Conservation (phyloP, 1,140 invertebrate genomes). For the Meloidogyne exigua region DNA sequence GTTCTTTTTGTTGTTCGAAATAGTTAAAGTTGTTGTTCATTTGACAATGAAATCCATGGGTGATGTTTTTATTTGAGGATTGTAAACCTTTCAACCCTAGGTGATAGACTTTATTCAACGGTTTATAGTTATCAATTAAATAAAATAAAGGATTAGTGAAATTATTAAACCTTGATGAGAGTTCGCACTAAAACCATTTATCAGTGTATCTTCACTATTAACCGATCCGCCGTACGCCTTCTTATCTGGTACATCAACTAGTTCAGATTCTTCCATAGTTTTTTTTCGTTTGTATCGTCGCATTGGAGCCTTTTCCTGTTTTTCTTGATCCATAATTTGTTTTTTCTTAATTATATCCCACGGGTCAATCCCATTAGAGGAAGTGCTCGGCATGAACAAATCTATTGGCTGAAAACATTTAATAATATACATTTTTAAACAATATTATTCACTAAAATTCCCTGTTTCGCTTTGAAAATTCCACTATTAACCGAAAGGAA, state of each 20-base stretch:
- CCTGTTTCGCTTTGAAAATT: no score
- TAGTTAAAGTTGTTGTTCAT: neutral
- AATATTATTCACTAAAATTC: no score
- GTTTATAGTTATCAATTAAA: neutral
- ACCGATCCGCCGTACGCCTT: neutral
- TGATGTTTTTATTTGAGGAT: neutral
- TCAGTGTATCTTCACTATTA: neutral
- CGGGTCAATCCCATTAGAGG: neutral
- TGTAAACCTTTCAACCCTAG: neutral
- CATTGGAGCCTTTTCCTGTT: neutral
- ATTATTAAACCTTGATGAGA: neutral
- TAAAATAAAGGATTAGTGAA: neutral
- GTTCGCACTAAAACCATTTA: neutral
- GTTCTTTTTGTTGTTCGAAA: slow-evolving; percentile 4
- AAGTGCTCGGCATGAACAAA: neutral
- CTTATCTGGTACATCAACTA: neutral
- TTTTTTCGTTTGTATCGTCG: neutral
- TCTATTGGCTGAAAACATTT: neutral
- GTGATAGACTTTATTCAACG: no score
- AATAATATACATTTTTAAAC: no score
- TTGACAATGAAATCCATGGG: neutral
- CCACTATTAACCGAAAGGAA: no score
- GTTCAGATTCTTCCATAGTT: neutral
- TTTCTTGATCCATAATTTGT: neutral
- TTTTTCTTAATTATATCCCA: neutral